phyloP scores from a whole-genome alignment of 2,797 vertebrate genomes.

The Spinus olivaceus region DNA sequence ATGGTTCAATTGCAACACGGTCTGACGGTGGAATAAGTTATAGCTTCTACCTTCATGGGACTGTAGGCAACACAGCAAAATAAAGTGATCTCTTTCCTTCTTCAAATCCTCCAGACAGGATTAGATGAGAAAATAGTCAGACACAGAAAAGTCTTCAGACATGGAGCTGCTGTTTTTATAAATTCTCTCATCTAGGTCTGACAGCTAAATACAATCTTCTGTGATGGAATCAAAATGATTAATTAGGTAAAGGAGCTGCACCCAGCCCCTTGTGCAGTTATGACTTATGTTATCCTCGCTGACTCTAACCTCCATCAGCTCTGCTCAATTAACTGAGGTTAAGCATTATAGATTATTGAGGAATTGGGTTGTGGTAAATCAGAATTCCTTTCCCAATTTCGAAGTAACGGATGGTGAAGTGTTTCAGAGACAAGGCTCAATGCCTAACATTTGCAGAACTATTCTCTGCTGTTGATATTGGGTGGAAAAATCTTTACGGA shows the following conservation, averaged over 20 bases:
- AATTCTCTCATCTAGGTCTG: not conserved
- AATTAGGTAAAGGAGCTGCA: not conserved
- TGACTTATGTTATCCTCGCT: constrained; percentile 7
- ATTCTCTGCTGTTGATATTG: not conserved
- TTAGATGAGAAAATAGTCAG: not conserved
- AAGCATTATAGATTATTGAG: constrained; percentile 25
- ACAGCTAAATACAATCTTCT: not conserved
- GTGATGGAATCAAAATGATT: not conserved
- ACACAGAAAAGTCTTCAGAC: not conserved
- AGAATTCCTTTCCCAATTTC: not conserved
- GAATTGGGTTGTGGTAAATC: not conserved
- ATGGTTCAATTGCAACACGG: not conserved
- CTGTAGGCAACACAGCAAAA: not conserved
- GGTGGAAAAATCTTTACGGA: not conserved
- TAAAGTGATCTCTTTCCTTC: not conserved
- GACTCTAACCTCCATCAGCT: not conserved
- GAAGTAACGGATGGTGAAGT: not conserved
- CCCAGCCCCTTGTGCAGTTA: not conserved
- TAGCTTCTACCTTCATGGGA: not conserved
- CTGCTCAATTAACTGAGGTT: constrained; percentile 30
- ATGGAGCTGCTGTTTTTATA: not conserved
- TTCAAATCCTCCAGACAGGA: not conserved
- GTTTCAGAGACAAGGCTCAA: not conserved
- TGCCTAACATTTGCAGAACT: not conserved
- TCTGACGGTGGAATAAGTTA: constrained; percentile 24